These are phyloP conservation scores for Nematostella vectensis DNA, from an alignment of 92 coral and sea anemone species.

Conservation along the genomic window DNA sequence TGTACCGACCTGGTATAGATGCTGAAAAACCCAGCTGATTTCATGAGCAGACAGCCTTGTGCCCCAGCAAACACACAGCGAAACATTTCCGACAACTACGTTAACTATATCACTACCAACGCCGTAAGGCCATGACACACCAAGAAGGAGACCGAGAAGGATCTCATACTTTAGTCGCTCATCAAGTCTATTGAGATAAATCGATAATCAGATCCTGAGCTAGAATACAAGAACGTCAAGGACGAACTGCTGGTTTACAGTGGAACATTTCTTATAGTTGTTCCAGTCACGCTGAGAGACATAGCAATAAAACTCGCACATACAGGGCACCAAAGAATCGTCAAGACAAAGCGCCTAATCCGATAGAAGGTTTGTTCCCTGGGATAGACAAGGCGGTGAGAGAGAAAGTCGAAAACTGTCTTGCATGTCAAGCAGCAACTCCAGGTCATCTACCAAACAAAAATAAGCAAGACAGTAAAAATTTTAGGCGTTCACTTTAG, in stretches of 20 bases:
- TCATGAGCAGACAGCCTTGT: conserved; percentile 42
- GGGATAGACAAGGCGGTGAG: too few species aligned
- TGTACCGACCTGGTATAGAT: conserved; percentile 46
- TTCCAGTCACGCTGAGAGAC: too few species aligned
- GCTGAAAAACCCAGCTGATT: conserved; percentile 51
- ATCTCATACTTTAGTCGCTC: conserved; percentile 14
- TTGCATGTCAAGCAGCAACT: too few species aligned
- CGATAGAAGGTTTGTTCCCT: too few species aligned
- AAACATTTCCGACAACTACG: conserved; percentile 24
- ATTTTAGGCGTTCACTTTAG: too few species aligned
- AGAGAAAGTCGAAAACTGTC: too few species aligned
- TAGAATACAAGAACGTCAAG: conserved; percentile 38
- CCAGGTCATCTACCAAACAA: too few species aligned
- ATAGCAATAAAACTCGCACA: too few species aligned
- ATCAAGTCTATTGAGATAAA: conserved; percentile 27
- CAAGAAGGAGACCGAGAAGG: conserved; percentile 32
- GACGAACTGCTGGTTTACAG: conserved; percentile 39
- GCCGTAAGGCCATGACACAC: conserved; percentile 51
- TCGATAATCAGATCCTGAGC: conserved; percentile 18
- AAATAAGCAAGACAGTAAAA: too few species aligned
- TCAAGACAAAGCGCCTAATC: too few species aligned
- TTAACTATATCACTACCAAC: conserved; percentile 21
- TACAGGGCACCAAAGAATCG: too few species aligned
- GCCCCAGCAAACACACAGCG: background rate
- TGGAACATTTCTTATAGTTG: conserved; percentile 17